Percentiles rank a stretch among this genome's conserved stretches.
Evolutionary conservation across 2,113 vertebrate genomes (phyloP).

Genomic region (Microtus richardsoni): DNA sequence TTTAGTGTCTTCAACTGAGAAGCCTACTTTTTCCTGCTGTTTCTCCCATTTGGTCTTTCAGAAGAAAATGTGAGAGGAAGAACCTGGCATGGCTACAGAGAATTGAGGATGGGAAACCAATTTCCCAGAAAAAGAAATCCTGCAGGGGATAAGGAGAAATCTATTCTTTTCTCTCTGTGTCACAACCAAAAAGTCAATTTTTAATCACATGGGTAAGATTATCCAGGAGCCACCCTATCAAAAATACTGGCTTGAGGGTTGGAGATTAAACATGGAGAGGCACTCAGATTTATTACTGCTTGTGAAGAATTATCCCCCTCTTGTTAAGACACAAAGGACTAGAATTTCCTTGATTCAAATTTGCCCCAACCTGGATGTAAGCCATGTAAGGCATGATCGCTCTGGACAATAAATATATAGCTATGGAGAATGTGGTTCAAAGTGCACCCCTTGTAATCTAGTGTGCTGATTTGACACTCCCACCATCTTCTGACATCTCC

Average conservation of each 20-base stretch:
- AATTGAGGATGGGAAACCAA: neutral
- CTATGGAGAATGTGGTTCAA: neutral
- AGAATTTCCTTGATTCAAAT: slow-evolving; percentile 4
- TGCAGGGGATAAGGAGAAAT: neutral
- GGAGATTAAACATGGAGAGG: slow-evolving; percentile 45
- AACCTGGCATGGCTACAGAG: neutral
- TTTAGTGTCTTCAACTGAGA: neutral
- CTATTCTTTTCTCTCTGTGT: slow-evolving; percentile 59
- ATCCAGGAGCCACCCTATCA: neutral
- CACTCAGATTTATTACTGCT: slow-evolving; percentile 36
- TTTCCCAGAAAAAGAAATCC: slow-evolving; percentile 53
- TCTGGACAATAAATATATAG: slow-evolving; percentile 23
- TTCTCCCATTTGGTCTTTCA: neutral
- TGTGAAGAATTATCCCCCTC: neutral
- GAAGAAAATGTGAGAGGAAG: slow-evolving; percentile 35
- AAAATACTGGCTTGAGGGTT: slow-evolving; percentile 68
- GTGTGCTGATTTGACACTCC: neutral
- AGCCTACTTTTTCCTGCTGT: neutral
- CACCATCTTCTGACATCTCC: neutral
- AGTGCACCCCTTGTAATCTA: neutral
- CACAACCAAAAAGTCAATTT: slow-evolving; percentile 74
- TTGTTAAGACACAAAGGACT: slow-evolving; percentile 5
- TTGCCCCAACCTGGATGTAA: slow-evolving; percentile 21
- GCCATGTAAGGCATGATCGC: neutral
- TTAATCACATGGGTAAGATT: slow-evolving; percentile 68